A percentile compares a stretch with the other conserved stretches of the same genome.
phyloP scores from a whole-genome alignment of 2,888 invertebrate species.

The Stenolophus ochropezus region DNA sequence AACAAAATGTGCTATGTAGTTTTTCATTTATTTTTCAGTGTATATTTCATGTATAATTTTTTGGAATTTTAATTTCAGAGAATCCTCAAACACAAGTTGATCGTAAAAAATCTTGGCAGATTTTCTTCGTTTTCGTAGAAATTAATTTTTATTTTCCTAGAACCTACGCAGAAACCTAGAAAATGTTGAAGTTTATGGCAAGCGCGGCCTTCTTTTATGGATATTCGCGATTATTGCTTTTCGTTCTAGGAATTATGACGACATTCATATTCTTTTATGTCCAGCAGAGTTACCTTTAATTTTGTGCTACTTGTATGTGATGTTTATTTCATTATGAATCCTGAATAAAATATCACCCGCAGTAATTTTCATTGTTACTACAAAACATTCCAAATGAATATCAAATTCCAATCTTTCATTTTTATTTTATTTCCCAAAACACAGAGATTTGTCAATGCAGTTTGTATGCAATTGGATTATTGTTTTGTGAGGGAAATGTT shows the following conservation, averaged over 20 bases:
- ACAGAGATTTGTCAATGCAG: no score
- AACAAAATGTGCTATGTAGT: no score
- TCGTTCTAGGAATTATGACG: not conserved
- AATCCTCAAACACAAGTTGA: not conserved
- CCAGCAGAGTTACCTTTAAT: not conserved
- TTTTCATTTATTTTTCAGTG: no score
- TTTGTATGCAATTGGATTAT: no score
- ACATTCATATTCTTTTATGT: not conserved
- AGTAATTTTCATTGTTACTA: no score
- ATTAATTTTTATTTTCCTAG: not conserved
- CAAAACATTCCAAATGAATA: no score
- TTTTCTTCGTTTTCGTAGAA: not conserved
- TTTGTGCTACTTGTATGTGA: no score
- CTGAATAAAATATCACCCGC: no score
- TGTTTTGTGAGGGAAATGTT: no score
- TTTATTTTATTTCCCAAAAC: no score
- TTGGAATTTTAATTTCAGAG: not conserved
- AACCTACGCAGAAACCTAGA: not conserved
- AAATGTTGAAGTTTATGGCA: not conserved
- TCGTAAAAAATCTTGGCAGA: not conserved
- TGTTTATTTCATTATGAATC: no score
- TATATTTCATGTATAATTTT: not conserved
- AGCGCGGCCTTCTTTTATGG: not conserved
- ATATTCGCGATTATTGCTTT: not conserved
- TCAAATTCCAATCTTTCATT: no score